Percentiles rank a stretch among this genome's conserved stretches.
Conservation (phyloP, 2,797 vertebrate species). For the Molossus alvarezi region DNA sequence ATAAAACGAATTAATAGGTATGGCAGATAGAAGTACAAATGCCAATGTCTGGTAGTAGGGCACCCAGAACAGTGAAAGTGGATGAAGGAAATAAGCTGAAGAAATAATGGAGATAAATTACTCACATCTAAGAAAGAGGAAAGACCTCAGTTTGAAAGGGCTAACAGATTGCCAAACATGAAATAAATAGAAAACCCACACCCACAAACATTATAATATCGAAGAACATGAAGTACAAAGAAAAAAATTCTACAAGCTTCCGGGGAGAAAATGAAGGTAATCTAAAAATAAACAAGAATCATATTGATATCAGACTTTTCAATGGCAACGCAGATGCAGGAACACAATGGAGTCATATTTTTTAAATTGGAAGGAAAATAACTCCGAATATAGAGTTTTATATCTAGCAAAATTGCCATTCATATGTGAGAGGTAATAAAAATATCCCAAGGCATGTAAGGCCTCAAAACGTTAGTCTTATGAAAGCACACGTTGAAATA, state of each 20-base stretch:
- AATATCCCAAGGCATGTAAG: not conserved
- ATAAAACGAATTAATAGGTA: not conserved
- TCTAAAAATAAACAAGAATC: not conserved
- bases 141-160: not conserved
- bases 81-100: not conserved
- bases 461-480: not conserved
- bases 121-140: not conserved
- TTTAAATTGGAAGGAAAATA: not conserved
- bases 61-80: not conserved
- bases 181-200: not conserved
- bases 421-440: not conserved
- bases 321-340: not conserved
- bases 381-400: not conserved
- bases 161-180: not conserved
- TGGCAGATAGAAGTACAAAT: not conserved
- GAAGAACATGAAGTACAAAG: not conserved
- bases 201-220: not conserved
- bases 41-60: not conserved
- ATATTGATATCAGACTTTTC: not conserved
- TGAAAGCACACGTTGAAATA: not conserved
- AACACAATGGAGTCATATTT: not conserved
- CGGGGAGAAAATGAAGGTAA: not conserved
- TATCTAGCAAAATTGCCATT: too few species aligned
- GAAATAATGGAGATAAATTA: slow-evolving; percentile 4
- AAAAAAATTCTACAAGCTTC: not conserved